phyloP scores from a whole-genome alignment of 2,113 vertebrate species.

The Osmerus mordax region DNA sequence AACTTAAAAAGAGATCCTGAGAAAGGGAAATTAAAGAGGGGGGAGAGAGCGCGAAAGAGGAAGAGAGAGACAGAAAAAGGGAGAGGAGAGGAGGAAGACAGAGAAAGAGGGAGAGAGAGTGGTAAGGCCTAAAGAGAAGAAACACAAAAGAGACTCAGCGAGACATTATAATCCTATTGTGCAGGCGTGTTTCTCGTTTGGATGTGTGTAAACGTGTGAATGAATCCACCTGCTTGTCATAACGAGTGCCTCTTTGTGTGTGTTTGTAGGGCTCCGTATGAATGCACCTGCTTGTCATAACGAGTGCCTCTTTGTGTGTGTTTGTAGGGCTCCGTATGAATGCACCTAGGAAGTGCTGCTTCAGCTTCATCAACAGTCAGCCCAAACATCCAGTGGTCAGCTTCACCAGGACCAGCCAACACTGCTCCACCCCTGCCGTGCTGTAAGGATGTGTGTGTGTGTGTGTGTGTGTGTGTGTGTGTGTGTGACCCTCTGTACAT shows the following conservation, averaged over 20 bases:
- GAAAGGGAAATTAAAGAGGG: too few relatives aligned
- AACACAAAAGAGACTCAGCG: too few relatives aligned
- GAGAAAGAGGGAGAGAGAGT: too few relatives aligned
- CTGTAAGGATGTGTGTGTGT: conserved; percentile 56
- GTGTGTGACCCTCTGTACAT: not conserved
- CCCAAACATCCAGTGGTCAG: not conserved
- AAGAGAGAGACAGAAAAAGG: too few relatives aligned
- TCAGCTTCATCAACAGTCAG: conserved; percentile 22
- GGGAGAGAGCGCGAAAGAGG: too few relatives aligned
- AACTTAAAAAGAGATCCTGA: too few relatives aligned
- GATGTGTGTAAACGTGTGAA: not conserved
- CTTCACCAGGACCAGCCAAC: conserved; percentile 64
- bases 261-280: conserved; percentile 57
- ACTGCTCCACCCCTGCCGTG: conserved; percentile 58
- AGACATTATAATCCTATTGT: too few relatives aligned
- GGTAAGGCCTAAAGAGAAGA: too few relatives aligned
- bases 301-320: not conserved
- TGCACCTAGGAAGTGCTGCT: conserved; percentile 65
- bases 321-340: conserved; percentile 57
- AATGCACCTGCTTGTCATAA: conserved; percentile 25
- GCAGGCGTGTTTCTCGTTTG: too few relatives aligned
- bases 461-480: not conserved
- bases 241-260: not conserved
- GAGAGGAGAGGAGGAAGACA: too few relatives aligned
- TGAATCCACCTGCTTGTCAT: not conserved